Conservation (phyloP, 2,888 invertebrate species). For the Euproctis similis region DNA sequence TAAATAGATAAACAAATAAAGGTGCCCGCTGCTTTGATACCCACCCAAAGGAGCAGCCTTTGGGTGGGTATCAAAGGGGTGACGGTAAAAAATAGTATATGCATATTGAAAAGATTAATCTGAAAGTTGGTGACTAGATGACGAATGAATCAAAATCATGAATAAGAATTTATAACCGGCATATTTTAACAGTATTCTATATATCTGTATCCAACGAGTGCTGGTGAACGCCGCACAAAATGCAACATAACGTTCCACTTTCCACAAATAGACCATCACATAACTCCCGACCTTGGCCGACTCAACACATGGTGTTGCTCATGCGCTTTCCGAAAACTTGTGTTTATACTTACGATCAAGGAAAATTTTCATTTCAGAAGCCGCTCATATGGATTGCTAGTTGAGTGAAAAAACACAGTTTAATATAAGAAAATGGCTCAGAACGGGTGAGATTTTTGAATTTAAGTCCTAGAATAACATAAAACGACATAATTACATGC, state of each 20-base stretch:
- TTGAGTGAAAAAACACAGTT: constrained; percentile 17
- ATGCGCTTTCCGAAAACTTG: constrained; percentile 26
- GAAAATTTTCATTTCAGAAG: constrained; percentile 45
- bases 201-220: background rate
- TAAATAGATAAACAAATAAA: too few species aligned
- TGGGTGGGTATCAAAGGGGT: too few species aligned
- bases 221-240: background rate
- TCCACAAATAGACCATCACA: constrained; percentile 28
- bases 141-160: too few species aligned
- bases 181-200: too few species aligned
- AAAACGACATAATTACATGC: too few species aligned
- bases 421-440: constrained; percentile 52
- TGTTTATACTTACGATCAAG: constrained; percentile 33
- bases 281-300: constrained; percentile 28
- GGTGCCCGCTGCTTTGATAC: too few species aligned
- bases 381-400: constrained; percentile 30
- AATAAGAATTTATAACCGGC: too few species aligned
- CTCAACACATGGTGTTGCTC: constrained; percentile 26
- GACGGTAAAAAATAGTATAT: too few species aligned
- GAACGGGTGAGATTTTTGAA: constrained; percentile 53
- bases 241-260: constrained; percentile 14
- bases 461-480: too few species aligned
- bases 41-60: too few species aligned
- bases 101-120: too few species aligned
- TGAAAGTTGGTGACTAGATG: too few species aligned